These are phyloP conservation scores for Anser brachyrhynchus DNA, from an alignment of 2,113 vertebrate genomes.

Conservation along the genomic window DNA sequence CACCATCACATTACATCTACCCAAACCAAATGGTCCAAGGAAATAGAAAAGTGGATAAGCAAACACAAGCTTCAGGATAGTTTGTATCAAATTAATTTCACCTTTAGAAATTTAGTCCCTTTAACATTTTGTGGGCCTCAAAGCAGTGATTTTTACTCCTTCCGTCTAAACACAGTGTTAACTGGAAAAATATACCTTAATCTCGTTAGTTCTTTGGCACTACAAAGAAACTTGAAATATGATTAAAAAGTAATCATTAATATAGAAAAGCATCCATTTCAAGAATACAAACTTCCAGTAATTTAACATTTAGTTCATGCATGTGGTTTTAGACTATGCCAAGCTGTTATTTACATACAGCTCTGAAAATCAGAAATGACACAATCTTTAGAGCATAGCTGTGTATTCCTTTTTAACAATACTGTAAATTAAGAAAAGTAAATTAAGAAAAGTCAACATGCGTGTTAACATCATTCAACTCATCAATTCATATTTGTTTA, in stretches of 20 bases:
- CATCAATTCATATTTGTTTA: neutral
- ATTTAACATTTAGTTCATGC: neutral
- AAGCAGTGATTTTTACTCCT: neutral
- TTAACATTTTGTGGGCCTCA: neutral
- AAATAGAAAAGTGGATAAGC: neutral
- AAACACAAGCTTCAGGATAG: neutral
- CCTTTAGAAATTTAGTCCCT: neutral
- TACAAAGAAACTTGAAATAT: neutral
- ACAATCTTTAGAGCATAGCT: neutral
- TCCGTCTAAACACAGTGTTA: neutral
- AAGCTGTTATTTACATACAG: neutral
- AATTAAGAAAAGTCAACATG: neutral
- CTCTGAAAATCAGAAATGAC: neutral
- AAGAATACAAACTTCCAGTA: neutral
- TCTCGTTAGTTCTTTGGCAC: neutral
- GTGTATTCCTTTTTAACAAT: neutral
- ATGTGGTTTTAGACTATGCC: neutral
- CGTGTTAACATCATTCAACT: neutral
- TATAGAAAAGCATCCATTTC: accelerated
- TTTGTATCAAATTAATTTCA: neutral
- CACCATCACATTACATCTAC: neutral
- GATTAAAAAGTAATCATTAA: neutral
- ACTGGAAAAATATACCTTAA: neutral
- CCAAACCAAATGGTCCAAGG: neutral
- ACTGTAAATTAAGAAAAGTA: neutral